These are phyloP conservation scores for Platysteira castanea DNA, from an alignment of 2,113 vertebrate genomes.

Conservation along the genomic window DNA sequence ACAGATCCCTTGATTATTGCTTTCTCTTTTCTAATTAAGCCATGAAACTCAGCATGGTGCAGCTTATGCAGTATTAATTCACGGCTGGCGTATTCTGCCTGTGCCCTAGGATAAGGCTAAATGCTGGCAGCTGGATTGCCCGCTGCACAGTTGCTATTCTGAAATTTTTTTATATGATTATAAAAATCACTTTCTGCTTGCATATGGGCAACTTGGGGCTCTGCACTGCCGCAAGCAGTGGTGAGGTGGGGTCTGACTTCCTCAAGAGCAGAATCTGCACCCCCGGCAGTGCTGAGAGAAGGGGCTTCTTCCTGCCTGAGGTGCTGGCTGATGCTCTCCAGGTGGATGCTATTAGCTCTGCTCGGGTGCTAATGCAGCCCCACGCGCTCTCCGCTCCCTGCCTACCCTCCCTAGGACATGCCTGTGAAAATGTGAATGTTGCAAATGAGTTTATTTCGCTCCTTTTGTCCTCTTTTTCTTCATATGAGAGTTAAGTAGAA, in stretches of 20 bases:
- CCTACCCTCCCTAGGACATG: rapidly evolving
- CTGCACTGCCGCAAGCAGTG: rapidly evolving
- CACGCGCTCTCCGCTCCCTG: rapidly evolving
- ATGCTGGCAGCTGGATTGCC: slow-evolving; percentile 38
- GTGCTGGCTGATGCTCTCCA: not conserved
- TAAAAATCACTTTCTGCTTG: not conserved
- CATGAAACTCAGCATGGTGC: slow-evolving; percentile 15
- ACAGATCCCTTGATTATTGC: slow-evolving; percentile 57
- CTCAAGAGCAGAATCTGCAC: not conserved
- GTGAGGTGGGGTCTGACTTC: not conserved
- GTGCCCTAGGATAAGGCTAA: slow-evolving; percentile 32
- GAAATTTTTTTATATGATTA: slow-evolving; percentile 27
- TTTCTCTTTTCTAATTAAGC: slow-evolving; percentile 63
- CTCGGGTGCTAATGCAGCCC: rapidly evolving
- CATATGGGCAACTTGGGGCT: not conserved
- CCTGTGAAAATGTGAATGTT: not conserved
- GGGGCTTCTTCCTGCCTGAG: not conserved
- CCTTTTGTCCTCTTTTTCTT: not conserved
- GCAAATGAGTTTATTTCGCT: not conserved
- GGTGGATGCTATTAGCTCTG: not conserved
- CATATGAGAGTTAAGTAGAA: not conserved
- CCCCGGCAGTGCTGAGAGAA: rapidly evolving
- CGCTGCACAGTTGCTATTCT: slow-evolving; percentile 6
- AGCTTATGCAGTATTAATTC: slow-evolving; percentile 30
- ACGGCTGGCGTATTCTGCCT: not conserved